Base-by-base conservation (phyloP, 2,113 vertebrate genomes). In the Pagrus major region DNA sequence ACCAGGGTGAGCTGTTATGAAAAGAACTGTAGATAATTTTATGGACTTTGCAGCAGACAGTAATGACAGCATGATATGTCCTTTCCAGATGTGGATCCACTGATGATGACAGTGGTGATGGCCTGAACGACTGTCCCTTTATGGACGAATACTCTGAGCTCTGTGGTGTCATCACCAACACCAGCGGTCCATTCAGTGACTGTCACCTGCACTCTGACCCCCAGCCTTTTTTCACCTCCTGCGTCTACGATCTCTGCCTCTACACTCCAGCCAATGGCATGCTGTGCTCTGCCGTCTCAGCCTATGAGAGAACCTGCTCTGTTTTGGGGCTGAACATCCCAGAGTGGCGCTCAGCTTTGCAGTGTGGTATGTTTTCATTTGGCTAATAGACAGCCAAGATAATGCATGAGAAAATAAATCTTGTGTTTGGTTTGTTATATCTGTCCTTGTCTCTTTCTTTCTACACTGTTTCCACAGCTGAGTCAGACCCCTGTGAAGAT, bases 161-260 rank as follows among this genome's bases (percentile, higher is more conserved):
- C 65, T 94, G 92, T 14, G 78, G 87, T 0, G 42, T 93, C 46
- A 90, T 94, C 63, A 85, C 63, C 23, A 94, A 94, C 60, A 64
- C 41, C 15, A 92, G 82, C 0, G 89, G 95, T 0, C 90, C 93
- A 14, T 94, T 94, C 54, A 67, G 78, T 0, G 31, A 52, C 33
- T 89, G 90, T 31, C 88, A 89, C 42, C 59, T 83, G 58, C 66
- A 88, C 16, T 73, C 84, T 46, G 41, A 88, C 20, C 89, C 90
- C 0, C 0, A 29, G n/a, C 71, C 81, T 12, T 94, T 88, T 47
- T 80, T 80, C 16, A n/a, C 1, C 2, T 79, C 91, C 46, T 93
- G 93, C 0, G 7, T 93, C 21, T 93, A 92, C 0, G 88, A 93
- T 35, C 86, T 94, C 20, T 93, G 92, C 60, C 83, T 77, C 18